Conservation (phyloP, 2,113 vertebrate species). For the Petrocephalus zakoni region DNA sequence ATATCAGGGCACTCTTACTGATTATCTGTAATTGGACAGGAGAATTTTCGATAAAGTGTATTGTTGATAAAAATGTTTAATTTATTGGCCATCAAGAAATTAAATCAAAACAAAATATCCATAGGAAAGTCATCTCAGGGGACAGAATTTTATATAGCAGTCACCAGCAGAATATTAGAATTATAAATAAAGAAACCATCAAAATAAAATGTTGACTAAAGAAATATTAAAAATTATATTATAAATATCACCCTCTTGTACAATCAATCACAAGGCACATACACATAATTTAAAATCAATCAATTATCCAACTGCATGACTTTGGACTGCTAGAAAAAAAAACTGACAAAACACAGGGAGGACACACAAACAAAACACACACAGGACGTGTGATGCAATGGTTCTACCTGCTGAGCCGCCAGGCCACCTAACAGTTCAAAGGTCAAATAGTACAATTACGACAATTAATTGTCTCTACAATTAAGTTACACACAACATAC, state of each 20-base stretch:
- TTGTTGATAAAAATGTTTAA: neutral
- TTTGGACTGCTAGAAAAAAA: neutral
- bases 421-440: neutral
- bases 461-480: too few species aligned
- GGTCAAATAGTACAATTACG: neutral
- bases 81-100: neutral
- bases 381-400: neutral
- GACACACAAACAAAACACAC: neutral
- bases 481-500: neutral
- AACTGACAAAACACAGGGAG: neutral
- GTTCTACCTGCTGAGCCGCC: neutral
- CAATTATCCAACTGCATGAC: neutral
- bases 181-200: neutral
- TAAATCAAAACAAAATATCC: neutral
- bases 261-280: neutral
- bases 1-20: neutral
- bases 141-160: neutral
- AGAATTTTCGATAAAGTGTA: neutral
- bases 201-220: neutral
- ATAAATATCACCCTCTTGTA: neutral
- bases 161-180: neutral
- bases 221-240: neutral
- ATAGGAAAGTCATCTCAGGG: neutral
- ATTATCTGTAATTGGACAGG: neutral
- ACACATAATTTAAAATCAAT: neutral